Conservation (phyloP, 2,888 invertebrate species). For the Diarsia rubi region DNA sequence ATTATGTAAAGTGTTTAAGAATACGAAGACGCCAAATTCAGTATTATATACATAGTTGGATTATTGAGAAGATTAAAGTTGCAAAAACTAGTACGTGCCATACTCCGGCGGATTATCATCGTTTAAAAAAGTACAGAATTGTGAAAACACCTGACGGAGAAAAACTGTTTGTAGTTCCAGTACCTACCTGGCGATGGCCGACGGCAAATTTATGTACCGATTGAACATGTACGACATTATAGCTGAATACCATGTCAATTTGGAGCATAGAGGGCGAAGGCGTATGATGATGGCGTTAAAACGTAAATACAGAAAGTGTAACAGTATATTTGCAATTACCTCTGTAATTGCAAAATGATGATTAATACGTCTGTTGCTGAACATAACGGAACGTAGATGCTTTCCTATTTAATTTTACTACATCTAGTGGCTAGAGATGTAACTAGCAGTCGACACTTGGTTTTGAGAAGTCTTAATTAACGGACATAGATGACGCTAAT, state of each 20-base stretch:
- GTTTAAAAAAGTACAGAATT: slow-evolving; percentile 69
- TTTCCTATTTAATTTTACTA: slow-evolving; percentile 30
- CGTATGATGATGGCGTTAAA: slow-evolving; percentile 62
- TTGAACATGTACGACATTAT: slow-evolving; percentile 79
- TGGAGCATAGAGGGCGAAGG: too few relatives aligned
- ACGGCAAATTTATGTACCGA: slow-evolving; percentile 59
- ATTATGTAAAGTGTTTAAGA: slow-evolving; percentile 70
- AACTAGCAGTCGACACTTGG: slow-evolving; percentile 6
- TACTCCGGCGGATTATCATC: slow-evolving; percentile 71
- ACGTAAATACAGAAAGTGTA: slow-evolving; percentile 75
- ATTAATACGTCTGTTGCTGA: slow-evolving; percentile 50
- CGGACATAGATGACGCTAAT: slow-evolving; percentile 5
- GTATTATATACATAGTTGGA: slow-evolving; percentile 70
- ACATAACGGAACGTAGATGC: slow-evolving; percentile 61
- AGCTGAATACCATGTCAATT: slow-evolving; percentile 72
- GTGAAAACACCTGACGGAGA: slow-evolving; percentile 28
- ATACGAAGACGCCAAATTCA: slow-evolving; percentile 70
- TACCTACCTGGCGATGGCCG: too few relatives aligned
- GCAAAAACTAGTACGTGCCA: slow-evolving; percentile 70
- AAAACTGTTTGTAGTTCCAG: too few relatives aligned
- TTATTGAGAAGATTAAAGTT: slow-evolving; percentile 74
- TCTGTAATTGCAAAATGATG: slow-evolving; percentile 69
- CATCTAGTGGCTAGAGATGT: slow-evolving; percentile 45
- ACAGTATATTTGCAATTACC: slow-evolving; percentile 76
- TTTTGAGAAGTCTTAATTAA: background rate